Conservation (phyloP, 2,113 vertebrate species). For the Peromyscus polionotus region DNA sequence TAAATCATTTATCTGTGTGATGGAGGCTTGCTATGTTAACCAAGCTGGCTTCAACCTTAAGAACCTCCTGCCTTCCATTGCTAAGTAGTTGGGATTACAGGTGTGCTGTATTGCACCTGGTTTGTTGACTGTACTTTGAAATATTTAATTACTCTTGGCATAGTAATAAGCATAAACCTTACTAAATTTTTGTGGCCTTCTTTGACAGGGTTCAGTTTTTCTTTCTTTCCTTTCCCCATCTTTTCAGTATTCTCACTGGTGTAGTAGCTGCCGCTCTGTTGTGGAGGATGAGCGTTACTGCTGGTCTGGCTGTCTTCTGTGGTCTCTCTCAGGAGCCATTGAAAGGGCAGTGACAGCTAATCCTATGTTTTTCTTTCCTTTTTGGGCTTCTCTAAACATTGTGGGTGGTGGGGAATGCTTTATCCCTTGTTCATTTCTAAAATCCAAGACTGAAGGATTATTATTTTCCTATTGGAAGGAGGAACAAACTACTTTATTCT, state of each 20-base stretch:
- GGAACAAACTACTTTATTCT: background rate
- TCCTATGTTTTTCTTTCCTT: background rate
- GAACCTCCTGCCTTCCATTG: background rate
- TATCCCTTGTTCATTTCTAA: background rate
- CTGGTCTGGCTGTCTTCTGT: background rate
- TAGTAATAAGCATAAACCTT: background rate
- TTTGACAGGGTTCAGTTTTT: background rate
- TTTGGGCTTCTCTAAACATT: background rate
- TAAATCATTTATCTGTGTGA: background rate
- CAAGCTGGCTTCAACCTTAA: background rate
- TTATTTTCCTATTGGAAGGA: background rate
- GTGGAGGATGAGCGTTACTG: background rate
- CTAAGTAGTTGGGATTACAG: background rate
- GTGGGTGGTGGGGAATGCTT: background rate
- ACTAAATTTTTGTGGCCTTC: background rate
- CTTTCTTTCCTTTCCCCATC: background rate
- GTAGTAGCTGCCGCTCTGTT: background rate
- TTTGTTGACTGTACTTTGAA: background rate
- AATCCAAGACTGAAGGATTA: background rate
- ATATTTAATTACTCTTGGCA: constrained; percentile 15
- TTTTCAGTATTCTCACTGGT: background rate
- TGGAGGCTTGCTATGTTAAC: background rate
- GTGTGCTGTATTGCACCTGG: background rate
- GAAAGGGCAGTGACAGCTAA: background rate
- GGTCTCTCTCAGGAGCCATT: background rate